Evolutionary conservation across 2,797 vertebrate genomes (phyloP).

Genomic region (Phalloptychus januarius): DNA sequence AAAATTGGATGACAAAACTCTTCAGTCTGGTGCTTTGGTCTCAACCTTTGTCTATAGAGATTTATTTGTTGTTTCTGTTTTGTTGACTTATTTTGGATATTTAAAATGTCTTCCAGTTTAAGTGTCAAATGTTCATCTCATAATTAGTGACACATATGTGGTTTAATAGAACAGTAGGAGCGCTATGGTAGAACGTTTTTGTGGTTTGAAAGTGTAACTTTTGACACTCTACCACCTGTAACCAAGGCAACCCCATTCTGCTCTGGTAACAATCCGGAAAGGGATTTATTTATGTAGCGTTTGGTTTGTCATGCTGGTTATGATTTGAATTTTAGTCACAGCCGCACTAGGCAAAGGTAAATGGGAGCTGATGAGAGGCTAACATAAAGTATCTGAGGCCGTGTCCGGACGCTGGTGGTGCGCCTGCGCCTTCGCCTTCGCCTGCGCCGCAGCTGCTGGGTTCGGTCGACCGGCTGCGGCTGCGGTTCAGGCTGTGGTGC

Average conservation of each 20-base stretch:
- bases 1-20: too few species aligned
- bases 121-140: not conserved
- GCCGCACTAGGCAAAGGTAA: not conserved
- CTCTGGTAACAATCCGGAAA: not conserved
- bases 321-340: not conserved
- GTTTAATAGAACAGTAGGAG: not conserved
- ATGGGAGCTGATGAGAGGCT: not conserved
- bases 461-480: not conserved
- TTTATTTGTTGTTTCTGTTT: too few species aligned
- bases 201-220: not conserved
- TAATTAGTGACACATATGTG: not conserved
- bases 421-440: too few species aligned
- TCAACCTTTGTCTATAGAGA: too few species aligned
- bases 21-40: too few species aligned
- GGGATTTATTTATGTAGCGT: not conserved
- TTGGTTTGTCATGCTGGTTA: not conserved
- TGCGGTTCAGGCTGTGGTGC: not conserved
- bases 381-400: not conserved
- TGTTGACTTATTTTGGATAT: too few species aligned
- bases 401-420: not conserved
- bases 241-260: not conserved
- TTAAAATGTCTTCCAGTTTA: too few species aligned
- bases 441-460: not conserved
- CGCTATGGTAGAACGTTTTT: not conserved
- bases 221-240: not conserved